A percentile compares a stretch with the other conserved stretches of the same genome.
Evolutionary conservation across 2,797 vertebrate species (phyloP).

Genomic region (Coreius guichenoti): DNA sequence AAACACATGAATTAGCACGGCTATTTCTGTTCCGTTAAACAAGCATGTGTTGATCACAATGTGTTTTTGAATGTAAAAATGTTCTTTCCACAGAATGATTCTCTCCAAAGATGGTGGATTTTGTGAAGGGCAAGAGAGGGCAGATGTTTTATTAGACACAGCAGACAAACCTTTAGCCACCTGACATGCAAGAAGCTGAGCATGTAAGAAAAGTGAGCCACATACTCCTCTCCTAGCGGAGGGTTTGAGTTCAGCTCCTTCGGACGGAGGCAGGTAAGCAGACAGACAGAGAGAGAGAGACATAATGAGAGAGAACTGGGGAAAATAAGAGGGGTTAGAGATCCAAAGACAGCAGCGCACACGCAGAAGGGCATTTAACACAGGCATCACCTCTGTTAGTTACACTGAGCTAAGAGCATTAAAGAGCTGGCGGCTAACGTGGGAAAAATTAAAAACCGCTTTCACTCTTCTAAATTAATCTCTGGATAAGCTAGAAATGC

Average conservation of each 20-base stretch:
- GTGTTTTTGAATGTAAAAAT: background rate
- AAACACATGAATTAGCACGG: background rate
- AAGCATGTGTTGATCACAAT: background rate
- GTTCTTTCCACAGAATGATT: background rate
- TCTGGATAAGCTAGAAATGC: background rate
- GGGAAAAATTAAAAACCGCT: background rate
- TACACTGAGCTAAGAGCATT: background rate
- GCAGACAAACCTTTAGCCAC: conserved; percentile 96
- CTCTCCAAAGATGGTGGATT: background rate
- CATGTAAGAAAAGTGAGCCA: conserved; percentile 95
- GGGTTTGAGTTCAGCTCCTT: conserved; percentile 89
- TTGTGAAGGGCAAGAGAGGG: conserved; percentile 78
- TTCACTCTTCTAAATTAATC: background rate
- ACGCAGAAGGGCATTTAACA: background rate
- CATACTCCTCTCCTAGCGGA: conserved; percentile 86
- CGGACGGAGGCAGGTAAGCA: conserved; percentile 57
- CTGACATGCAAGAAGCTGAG: conserved; percentile 97
- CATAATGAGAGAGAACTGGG: conserved; percentile 22
- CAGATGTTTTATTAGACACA: conserved; percentile 72
- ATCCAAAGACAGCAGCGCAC: conserved; percentile 17
- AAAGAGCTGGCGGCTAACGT: background rate
- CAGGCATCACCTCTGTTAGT: conserved; percentile 5
- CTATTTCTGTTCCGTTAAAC: background rate
- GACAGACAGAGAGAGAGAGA: conserved; percentile 49
- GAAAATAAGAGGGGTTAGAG: conserved; percentile 20